Percentiles rank a stretch among this genome's conserved stretches.
Evolutionary conservation across 2,888 invertebrate species (phyloP).

Genomic region (Melinopterus prodromus): DNA sequence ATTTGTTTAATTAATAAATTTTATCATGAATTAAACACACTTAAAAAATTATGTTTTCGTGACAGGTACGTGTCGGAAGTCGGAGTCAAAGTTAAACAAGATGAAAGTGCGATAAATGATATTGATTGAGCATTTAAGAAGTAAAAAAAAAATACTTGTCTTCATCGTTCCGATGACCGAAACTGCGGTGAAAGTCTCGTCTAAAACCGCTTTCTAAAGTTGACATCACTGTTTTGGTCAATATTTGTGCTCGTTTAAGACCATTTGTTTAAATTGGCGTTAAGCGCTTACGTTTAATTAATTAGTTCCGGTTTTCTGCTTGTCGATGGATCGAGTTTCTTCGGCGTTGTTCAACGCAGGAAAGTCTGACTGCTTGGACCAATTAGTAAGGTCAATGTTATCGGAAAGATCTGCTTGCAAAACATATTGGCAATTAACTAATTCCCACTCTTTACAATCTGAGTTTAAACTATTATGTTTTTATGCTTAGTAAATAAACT

Average conservation of each 20-base stretch:
- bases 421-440: not conserved
- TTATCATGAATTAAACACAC: not conserved
- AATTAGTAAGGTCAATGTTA: not conserved
- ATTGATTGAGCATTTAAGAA: not conserved
- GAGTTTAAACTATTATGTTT: too few species aligned
- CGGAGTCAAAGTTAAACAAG: not conserved
- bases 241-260: not conserved
- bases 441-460: too few species aligned
- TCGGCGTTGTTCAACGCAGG: not conserved
- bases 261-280: not conserved
- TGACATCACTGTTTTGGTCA: constrained; percentile 4
- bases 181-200: not conserved
- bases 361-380: not conserved
- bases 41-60: not conserved
- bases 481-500: too few species aligned
- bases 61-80: not conserved
- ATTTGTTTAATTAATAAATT: not conserved
- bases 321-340: not conserved
- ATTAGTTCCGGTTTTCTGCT: not conserved
- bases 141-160: not conserved
- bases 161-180: not conserved
- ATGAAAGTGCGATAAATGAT: not conserved
- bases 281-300: not conserved
- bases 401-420: not conserved
- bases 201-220: not conserved